Base-by-base conservation (phyloP, 2,888 invertebrate species). In the Athalia cordata region DNA sequence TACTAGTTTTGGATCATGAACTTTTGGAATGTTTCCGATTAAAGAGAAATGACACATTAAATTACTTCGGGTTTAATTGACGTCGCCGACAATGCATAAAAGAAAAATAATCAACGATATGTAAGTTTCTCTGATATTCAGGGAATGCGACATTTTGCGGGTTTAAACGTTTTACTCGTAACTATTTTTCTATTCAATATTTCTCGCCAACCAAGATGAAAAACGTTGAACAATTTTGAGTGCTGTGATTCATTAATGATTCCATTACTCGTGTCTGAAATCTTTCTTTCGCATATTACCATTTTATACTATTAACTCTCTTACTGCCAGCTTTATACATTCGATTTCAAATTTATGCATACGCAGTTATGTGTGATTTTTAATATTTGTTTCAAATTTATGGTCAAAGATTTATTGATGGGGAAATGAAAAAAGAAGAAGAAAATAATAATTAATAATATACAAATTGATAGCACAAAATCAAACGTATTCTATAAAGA, bases 1-100 rank as follows among this genome's bases (percentile, higher is more conserved):
- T 72, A 13, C 57, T 72, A 59, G 59, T 72, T 72, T 67, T 72
- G 7, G 15, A 72, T 57, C 47, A 59, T 72, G 13, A 72, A 59
- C 57, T 72, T 72, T 72, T 15, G 52, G 15, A 59, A 43, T 72
- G 47, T 57, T 3, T 52, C 52, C 47, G 45, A 13, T n/a, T 57
- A 11, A 15, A 29, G n/a, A 55, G 52, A 57, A 72, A 59, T 59
- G 72, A 72, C 59, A 59, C 59, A 59, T 59, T 57, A 47, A 45
- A 70, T 57, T 57, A 70, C 47, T 13, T 59, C n/a, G 7, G 70
- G 13, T 52, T 45, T n/a, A 45, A 65, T 11, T 67, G 2, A 45
- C 45, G 13, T 50, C 8, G 47, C 57, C 59, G 47, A n/a, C n/a
- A 72, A 72, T 72, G 6, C 9, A 57, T 45, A 13, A 62, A 47